Evolutionary conservation across 2,888 invertebrate genomes (phyloP).

Genomic region (Hedychridium roseum): DNA sequence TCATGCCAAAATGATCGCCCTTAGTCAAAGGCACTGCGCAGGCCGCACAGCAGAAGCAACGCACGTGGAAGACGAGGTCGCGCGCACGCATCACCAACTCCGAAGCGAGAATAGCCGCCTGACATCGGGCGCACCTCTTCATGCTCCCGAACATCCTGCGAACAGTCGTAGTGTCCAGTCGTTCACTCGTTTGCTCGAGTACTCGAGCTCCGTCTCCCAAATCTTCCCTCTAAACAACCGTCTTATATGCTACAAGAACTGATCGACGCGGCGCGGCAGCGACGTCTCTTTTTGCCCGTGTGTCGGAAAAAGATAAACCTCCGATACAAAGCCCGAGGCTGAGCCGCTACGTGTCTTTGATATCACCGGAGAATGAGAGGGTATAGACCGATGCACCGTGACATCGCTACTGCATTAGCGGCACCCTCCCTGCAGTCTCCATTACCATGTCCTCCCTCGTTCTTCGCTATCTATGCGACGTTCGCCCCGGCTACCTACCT

Average conservation of each 20-base stretch:
- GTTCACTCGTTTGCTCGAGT: no score
- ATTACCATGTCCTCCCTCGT: no score
- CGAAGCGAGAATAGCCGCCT: constrained; percentile 85
- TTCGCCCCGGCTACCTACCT: no score
- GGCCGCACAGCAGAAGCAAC: constrained; percentile 92
- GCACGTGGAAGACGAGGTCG: constrained; percentile 92
- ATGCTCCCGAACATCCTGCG: constrained; percentile 84
- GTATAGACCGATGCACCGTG: constrained; percentile 48
- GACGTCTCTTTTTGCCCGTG: no score
- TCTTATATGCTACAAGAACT: no score
- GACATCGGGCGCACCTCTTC: constrained; percentile 89
- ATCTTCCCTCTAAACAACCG: no score
- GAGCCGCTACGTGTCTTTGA: constrained; percentile 22
- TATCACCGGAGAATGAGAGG: constrained; percentile 27
- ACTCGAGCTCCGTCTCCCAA: no score
- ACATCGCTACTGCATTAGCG: constrained; percentile 65
- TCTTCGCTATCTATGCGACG: no score
- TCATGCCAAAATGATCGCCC: constrained; percentile 94
- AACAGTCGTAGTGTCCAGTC: no score
- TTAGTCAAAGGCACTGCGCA: constrained; percentile 88
- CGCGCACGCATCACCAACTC: constrained; percentile 95
- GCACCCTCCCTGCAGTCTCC: constrained; percentile 62
- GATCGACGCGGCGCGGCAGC: no score
- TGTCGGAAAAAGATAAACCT: no score
- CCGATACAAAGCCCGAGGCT: no score